Evolutionary conservation across 2,797 vertebrate genomes (phyloP).

Genomic region (Malurus splendens): DNA sequence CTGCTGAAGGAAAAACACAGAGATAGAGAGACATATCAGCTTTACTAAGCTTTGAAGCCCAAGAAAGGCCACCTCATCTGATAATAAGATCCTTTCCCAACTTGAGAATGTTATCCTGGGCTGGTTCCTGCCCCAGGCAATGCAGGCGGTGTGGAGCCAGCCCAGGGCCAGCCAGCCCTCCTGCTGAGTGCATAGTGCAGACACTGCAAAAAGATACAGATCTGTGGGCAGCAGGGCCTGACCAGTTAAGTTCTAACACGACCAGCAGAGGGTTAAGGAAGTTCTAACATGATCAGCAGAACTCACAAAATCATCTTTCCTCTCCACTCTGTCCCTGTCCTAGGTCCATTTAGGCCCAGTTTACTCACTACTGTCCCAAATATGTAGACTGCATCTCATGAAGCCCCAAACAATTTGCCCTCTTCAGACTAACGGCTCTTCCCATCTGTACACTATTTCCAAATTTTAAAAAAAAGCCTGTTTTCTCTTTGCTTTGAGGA

Average conservation of each 20-base stretch:
- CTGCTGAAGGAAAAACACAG: not conserved
- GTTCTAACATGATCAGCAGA: not conserved
- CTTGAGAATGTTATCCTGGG: not conserved
- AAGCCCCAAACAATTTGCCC: not conserved
- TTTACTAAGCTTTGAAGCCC: not conserved
- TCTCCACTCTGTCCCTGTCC: not conserved
- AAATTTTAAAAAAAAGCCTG: not conserved
- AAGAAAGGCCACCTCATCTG: not conserved
- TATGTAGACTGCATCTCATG: not conserved
- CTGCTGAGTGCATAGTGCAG: too few relatives aligned
- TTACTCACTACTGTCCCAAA: not conserved
- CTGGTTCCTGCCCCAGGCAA: not conserved
- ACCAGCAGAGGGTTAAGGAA: not conserved
- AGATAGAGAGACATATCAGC: not conserved
- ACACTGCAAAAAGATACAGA: not conserved
- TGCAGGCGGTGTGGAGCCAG: not conserved
- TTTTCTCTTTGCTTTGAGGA: not conserved
- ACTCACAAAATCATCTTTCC: not conserved
- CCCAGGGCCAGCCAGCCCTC: not conserved
- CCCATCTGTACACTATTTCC: not conserved
- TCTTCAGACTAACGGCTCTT: not conserved
- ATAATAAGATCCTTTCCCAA: not conserved
- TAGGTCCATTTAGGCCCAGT: not conserved
- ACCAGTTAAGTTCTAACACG: accelerated
- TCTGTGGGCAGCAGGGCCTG: not conserved